Evolutionary conservation across 2,113 vertebrate genomes (phyloP), one percentile per base, ranked within the genome.

Genomic region (Carassius carassius): DNA sequence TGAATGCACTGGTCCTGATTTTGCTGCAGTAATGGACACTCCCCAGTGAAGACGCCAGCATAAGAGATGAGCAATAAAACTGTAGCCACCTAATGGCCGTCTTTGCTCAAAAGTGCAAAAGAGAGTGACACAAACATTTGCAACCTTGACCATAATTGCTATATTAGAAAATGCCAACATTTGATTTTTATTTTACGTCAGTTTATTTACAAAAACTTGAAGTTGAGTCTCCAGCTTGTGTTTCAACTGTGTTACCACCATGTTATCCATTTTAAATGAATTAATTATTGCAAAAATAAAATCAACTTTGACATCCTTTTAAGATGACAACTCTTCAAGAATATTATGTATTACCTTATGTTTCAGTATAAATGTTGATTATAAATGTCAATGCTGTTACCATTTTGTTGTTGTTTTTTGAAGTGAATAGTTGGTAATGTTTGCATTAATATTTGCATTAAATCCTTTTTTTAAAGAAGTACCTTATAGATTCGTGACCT

Each of bases 1-100:
- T 51, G n/a, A 49, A 51, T 70, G 63, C 35, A 5, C 51, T 80
- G 21, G 78, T 80, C 41, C 21, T 17, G 7, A 32, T 69, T 67
- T 19, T 67, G 62, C n/a, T 3, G 23, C 41, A 65, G 19, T 47
- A 65, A 47, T 29, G 37, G 14, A 29, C 8, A 65, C 35, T 49
- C 78, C 78, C 23, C 41, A 21, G 78, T n/a, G 78, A 80, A 49
- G 60, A 80, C 14, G 49, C 37, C 78, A 80, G 41, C 23, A 65
- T 6, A 5, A 78, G 54, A 78, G 78, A 65, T 67, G 14, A 80
- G 60, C 35, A 80, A 65, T 80, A 32, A 67, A 65, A 65, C 41
- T 23, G 60, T 29, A 51, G 51, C 11, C 41, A 8, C 47, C 19
- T 37, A 37, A 80, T 67, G 60, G 41, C n/a, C 60, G 21, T 67